These are phyloP conservation scores for Loriculus beryllinus DNA, from an alignment of 2,797 vertebrate species.

Conservation along the genomic window DNA sequence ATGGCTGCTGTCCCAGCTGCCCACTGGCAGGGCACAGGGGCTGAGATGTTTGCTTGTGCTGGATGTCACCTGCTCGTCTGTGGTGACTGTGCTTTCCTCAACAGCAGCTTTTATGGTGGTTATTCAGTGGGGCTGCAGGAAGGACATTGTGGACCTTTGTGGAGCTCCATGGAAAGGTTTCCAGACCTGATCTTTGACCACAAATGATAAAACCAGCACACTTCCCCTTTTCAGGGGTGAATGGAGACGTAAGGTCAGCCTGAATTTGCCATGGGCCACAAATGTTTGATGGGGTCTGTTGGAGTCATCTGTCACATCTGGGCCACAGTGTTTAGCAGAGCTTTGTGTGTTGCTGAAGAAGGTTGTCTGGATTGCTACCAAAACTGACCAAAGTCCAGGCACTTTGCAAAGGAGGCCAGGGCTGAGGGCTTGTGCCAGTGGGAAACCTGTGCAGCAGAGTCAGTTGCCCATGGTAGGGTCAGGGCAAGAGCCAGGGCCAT, in stretches of 20 bases:
- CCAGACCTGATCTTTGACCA: rapidly evolving
- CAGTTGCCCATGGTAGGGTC: not conserved
- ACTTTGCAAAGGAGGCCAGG: not conserved
- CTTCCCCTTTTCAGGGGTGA: not conserved
- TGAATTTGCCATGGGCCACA: not conserved
- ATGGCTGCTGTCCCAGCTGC: not conserved
- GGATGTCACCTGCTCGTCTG: not conserved
- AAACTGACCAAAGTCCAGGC: rapidly evolving
- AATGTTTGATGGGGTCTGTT: not conserved
- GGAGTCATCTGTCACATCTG: not conserved
- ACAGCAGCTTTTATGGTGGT: not conserved
- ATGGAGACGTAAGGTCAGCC: not conserved
- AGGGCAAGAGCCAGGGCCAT: not conserved
- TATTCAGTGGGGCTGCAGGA: rapidly evolving
- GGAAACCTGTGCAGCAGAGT: not conserved
- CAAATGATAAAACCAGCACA: not conserved
- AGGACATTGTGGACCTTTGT: not conserved
- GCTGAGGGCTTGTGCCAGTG: rapidly evolving
- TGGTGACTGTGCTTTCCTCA: not conserved
- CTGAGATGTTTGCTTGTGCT: not conserved
- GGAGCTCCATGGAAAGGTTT: not conserved
- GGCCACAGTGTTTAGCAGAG: not conserved
- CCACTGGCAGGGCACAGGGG: rapidly evolving
- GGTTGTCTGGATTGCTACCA: not conserved
- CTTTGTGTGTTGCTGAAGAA: not conserved